Evolutionary conservation across 2,113 vertebrate genomes (phyloP).

Genomic region (Lathamus discolor): DNA sequence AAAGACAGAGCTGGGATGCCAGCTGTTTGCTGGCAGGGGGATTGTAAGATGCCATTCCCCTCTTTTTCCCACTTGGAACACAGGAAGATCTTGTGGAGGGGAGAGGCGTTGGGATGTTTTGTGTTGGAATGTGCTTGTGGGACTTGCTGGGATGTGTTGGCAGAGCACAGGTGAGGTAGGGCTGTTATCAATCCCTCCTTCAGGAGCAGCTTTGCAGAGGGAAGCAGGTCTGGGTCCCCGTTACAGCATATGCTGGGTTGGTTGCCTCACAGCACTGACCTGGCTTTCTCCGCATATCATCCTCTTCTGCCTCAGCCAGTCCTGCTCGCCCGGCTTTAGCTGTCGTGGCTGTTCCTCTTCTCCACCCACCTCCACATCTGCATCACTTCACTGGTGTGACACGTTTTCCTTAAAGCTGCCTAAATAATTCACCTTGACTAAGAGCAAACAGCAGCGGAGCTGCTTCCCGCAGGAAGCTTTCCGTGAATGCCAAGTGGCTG

Average conservation of each 20-base stretch:
- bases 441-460: background rate
- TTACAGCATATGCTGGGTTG: background rate
- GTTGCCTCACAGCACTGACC: background rate
- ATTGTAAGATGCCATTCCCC: background rate
- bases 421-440: conserved; percentile 12
- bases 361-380: background rate
- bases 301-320: background rate
- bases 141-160: background rate
- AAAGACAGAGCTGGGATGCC: background rate
- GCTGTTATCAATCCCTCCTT: background rate
- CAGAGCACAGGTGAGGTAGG: background rate
- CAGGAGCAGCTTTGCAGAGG: background rate
- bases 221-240: accelerated
- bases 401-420: background rate
- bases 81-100: background rate
- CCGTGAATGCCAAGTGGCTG: background rate
- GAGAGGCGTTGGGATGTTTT: background rate
- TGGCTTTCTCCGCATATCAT: background rate
- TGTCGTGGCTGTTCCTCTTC: background rate
- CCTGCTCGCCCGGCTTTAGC: accelerated
- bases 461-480: background rate
- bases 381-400: background rate
- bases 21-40: background rate
- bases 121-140: background rate
- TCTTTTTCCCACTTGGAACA: accelerated